Conservation (phyloP, 2,113 vertebrate species). For the Genyomyrus donnyi region DNA sequence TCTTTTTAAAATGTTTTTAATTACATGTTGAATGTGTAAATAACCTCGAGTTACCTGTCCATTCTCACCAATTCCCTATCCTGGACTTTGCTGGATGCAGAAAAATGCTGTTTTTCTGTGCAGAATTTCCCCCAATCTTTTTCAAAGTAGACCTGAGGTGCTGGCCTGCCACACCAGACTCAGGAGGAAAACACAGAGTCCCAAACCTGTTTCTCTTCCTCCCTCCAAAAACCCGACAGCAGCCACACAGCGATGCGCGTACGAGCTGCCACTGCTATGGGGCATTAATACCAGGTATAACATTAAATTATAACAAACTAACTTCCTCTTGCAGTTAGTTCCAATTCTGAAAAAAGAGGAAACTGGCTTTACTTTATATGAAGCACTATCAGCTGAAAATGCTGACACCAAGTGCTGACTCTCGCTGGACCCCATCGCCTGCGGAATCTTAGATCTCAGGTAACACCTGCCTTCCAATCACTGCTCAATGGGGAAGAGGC, state of each 20-base stretch:
- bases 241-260: not conserved
- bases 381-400: not conserved
- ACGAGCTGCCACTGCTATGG: not conserved
- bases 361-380: constrained; percentile 9
- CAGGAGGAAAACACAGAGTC: not conserved
- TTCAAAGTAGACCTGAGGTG: not conserved
- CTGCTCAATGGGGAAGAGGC: not conserved
- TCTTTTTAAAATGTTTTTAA: not conserved
- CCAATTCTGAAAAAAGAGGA: constrained; percentile 4
- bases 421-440: not conserved
- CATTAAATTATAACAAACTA: not conserved
- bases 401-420: constrained; percentile 12
- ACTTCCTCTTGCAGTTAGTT: constrained; percentile 8
- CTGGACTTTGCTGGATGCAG: not conserved
- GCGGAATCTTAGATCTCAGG: not conserved
- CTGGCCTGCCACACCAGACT: not conserved
- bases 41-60: not conserved
- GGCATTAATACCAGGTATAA: not conserved
- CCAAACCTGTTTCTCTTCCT: not conserved
- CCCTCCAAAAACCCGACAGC: not conserved
- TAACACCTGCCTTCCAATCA: not conserved
- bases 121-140: not conserved
- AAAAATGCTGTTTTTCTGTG: not conserved
- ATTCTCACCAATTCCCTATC: not conserved
- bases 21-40: not conserved